A percentile compares a stretch with the other conserved stretches of the same genome.
Conservation (phyloP, 2,113 vertebrate species). For the Ciconia boyciana region DNA sequence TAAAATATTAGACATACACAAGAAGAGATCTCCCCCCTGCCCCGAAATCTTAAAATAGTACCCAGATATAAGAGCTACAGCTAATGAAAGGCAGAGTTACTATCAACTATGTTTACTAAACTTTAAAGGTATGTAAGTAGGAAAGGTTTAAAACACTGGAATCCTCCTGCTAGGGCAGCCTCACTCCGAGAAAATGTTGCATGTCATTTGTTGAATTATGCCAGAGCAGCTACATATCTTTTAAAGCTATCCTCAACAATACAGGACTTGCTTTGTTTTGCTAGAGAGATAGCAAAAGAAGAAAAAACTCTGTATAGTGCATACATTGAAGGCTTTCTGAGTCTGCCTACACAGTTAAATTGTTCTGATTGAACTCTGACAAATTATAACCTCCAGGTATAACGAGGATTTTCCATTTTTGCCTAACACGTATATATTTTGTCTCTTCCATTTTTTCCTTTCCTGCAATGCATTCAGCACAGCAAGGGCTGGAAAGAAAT, state of each 20-base stretch:
- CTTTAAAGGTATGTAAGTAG: not conserved
- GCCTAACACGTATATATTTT: slow-evolving; percentile 10
- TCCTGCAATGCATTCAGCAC: slow-evolving; percentile 39
- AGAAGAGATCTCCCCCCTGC: not conserved
- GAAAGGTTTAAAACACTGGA: not conserved
- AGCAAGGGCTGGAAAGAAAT: slow-evolving; percentile 61
- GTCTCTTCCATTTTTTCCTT: slow-evolving; percentile 46
- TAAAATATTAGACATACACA: not conserved
- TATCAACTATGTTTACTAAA: not conserved
- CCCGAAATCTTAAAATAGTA: not conserved
- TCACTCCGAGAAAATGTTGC: not conserved
- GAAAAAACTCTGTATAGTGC: not conserved
- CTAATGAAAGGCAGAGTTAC: not conserved
- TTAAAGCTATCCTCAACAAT: not conserved
- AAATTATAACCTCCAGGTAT: slow-evolving; percentile 38
- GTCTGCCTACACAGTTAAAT: not conserved
- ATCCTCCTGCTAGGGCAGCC: not conserved
- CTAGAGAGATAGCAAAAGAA: slow-evolving; percentile 2
- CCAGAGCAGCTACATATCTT: slow-evolving; percentile 9
- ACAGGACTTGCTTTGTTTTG: slow-evolving; percentile 34
- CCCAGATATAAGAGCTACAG: not conserved
- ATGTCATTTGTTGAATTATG: not conserved
- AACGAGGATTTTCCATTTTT: slow-evolving; percentile 51
- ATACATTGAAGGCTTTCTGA: not conserved
- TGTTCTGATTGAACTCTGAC: slow-evolving; percentile 48